Conservation (phyloP, 2,797 vertebrate genomes). For the Catostomus latipinnis region DNA sequence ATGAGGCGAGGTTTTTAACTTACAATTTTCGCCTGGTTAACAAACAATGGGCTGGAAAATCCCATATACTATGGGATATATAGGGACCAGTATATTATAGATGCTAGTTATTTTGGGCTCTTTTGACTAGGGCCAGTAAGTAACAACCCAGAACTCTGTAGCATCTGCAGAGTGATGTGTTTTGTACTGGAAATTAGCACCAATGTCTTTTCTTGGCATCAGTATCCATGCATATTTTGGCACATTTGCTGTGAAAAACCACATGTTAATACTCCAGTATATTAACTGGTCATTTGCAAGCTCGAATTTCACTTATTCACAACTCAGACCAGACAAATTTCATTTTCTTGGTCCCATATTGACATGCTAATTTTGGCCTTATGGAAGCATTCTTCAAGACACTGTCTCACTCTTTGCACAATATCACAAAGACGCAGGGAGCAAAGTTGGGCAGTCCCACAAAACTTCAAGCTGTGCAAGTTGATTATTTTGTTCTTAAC, state of each 20-base stretch:
- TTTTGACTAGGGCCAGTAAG: too few species aligned
- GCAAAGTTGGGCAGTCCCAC: constrained; percentile 50
- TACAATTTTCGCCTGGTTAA: too few species aligned
- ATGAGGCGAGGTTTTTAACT: too few species aligned
- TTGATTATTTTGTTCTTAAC: constrained; percentile 56
- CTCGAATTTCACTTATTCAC: constrained; percentile 47
- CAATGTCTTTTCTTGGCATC: too few species aligned
- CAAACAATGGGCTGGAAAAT: too few species aligned
- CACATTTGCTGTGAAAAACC: not conserved
- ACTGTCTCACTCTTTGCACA: constrained; percentile 48
- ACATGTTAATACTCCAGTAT: constrained; percentile 1
- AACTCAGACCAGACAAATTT: constrained; percentile 55
- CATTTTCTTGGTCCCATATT: constrained; percentile 59
- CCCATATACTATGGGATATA: too few species aligned
- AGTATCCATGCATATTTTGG: not conserved
- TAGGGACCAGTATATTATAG: too few species aligned
- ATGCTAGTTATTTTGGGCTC: too few species aligned
- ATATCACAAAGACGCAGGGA: constrained; percentile 53
- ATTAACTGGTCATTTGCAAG: constrained; percentile 52
- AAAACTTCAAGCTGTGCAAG: constrained; percentile 56
- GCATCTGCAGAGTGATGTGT: too few species aligned
- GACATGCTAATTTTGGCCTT: constrained; percentile 63
- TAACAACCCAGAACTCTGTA: too few species aligned
- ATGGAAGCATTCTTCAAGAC: constrained; percentile 58
- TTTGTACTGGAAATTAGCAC: too few species aligned